These are phyloP conservation scores for Taphrorychus bicolor DNA, from an alignment of 2,888 invertebrate species.

Conservation along the genomic window DNA sequence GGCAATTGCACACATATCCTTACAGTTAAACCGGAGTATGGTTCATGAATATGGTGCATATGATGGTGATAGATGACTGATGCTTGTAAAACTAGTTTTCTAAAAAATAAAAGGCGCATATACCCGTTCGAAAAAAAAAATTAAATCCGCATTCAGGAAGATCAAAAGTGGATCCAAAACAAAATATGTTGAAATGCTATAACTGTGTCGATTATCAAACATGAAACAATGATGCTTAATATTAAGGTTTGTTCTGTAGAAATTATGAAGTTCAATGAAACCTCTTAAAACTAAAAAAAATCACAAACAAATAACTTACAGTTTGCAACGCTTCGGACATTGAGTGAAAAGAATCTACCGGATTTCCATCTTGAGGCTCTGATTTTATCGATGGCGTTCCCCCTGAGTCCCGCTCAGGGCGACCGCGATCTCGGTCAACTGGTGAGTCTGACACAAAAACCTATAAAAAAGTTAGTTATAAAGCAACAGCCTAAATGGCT, in stretches of 20 bases:
- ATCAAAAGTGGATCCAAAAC: too few species aligned
- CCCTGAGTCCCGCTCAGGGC: slow-evolving; percentile 54
- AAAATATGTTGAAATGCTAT: too few species aligned
- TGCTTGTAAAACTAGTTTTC: too few species aligned
- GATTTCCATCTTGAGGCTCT: slow-evolving; percentile 63
- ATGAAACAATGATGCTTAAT: too few species aligned
- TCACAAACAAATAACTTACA: slow-evolving; percentile 51
- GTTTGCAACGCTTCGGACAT: slow-evolving; percentile 61
- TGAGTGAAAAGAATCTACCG: slow-evolving; percentile 59
- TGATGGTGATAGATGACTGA: slow-evolving; percentile 25
- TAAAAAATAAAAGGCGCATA: too few species aligned
- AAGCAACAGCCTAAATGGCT: background rate
- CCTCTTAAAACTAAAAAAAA: background rate
- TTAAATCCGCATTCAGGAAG: too few species aligned
- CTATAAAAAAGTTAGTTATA: slow-evolving; percentile 52
- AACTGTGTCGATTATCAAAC: too few species aligned
- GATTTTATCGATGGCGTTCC: slow-evolving; percentile 63
- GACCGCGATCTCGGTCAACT: slow-evolving; percentile 62
- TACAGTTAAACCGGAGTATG: slow-evolving; percentile 29
- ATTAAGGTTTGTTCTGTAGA: background rate
- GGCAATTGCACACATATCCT: slow-evolving; percentile 53
- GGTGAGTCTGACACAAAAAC: slow-evolving; percentile 62
- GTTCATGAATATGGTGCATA: slow-evolving; percentile 13
- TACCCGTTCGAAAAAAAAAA: too few species aligned
- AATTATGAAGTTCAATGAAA: background rate